These are phyloP conservation scores for Poecilus cupreus DNA, from an alignment of 2,888 invertebrate species.

Conservation along the genomic window DNA sequence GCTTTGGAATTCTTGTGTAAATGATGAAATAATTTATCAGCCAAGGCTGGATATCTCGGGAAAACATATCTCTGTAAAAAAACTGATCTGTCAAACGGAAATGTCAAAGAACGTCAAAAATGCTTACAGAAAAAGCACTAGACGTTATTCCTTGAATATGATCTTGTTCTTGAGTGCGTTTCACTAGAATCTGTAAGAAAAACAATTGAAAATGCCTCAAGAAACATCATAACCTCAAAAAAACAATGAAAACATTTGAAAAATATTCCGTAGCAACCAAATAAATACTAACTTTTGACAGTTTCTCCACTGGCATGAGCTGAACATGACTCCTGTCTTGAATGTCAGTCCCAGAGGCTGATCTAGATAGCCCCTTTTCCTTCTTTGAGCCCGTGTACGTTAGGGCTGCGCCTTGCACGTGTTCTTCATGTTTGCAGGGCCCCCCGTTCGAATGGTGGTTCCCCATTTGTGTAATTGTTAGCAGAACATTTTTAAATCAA, in stretches of 20 bases:
- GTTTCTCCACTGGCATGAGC: conserved; percentile 84
- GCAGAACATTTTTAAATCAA: neutral
- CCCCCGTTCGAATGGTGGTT: conserved; percentile 70
- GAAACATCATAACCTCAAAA: conserved; percentile 4
- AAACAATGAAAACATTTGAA: neutral
- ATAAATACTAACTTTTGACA: conserved; percentile 78
- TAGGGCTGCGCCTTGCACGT: conserved; percentile 66
- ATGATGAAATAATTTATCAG: conserved; percentile 80
- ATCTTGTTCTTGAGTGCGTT: conserved; percentile 82
- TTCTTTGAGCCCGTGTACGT: conserved; percentile 69
- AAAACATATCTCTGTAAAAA: conserved; percentile 81
- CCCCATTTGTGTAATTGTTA: conserved; percentile 66
- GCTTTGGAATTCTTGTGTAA: conserved; percentile 78
- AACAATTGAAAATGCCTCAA: neutral
- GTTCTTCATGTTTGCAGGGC: conserved; percentile 65
- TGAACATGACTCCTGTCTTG: conserved; percentile 79
- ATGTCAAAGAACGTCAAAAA: neutral
- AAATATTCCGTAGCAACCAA: neutral
- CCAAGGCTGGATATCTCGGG: conserved; percentile 85
- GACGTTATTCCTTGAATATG: conserved; percentile 83
- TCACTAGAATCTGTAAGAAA: conserved; percentile 79
- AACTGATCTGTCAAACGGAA: conserved; percentile 22
- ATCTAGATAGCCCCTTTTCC: conserved; percentile 76
- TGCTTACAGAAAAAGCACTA: conserved; percentile 77
- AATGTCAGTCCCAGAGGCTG: conserved; percentile 81